phyloP scores from a whole-genome alignment of 2,797 vertebrate species.

The Alfaro cultratus region DNA sequence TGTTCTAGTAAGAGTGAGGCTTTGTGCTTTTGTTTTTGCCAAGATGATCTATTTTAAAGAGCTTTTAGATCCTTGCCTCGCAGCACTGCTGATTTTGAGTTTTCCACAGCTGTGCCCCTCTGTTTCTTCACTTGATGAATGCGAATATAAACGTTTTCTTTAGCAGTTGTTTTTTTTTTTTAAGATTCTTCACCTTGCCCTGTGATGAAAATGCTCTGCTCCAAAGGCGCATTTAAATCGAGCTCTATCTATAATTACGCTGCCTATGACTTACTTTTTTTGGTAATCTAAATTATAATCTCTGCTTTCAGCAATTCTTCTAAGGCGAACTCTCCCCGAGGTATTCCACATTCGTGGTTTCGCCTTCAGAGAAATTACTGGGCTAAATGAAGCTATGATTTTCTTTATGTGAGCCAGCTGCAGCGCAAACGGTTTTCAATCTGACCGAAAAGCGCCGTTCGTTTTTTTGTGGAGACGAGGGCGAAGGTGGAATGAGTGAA shows the following conservation, averaged over 20 bases:
- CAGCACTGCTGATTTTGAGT: conserved; percentile 13
- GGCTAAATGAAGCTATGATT: conserved; percentile 77
- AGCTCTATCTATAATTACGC: conserved; percentile 61
- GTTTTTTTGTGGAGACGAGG: conserved; percentile 53
- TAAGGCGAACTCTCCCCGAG: conserved; percentile 61
- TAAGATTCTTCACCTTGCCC: conserved; percentile 35
- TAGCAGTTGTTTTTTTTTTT: conserved; percentile 10
- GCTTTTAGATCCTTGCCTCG: conserved; percentile 10
- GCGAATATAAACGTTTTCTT: conserved; percentile 39
- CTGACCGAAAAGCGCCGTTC: conserved; percentile 66
- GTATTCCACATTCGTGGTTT: conserved; percentile 62
- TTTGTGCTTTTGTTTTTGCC: conserved; percentile 23
- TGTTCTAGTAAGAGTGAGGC: conserved; percentile 20
- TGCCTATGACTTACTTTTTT: conserved; percentile 31
- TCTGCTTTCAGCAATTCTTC: conserved; percentile 58
- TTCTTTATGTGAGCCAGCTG: conserved; percentile 73
- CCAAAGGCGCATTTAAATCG: conserved; percentile 60
- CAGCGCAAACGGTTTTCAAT: conserved; percentile 70
- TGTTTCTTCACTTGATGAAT: conserved; percentile 33
- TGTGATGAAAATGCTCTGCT: conserved; percentile 38
- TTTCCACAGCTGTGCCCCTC: conserved; percentile 6
- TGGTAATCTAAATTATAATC: conserved; percentile 77
- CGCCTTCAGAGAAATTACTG: conserved; percentile 71
- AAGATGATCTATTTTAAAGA: conserved; percentile 31
- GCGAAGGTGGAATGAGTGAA: conserved; percentile 51